A percentile compares a stretch with the other conserved stretches of the same genome.
phyloP scores from a whole-genome alignment of 2,797 vertebrate species.

The Lateolabrax maculatus region DNA sequence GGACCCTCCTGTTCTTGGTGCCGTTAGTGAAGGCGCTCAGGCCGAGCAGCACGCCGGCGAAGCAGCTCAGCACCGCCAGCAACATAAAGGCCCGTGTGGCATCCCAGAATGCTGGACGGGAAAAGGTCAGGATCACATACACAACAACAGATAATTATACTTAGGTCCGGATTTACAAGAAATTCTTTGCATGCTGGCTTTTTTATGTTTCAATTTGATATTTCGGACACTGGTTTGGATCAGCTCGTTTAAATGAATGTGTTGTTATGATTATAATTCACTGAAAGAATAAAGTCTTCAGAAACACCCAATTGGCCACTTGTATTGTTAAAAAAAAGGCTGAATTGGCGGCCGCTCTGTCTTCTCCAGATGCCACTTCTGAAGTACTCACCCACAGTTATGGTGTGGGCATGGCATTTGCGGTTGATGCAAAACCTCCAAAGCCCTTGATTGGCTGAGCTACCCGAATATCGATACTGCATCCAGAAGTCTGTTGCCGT shows the following conservation, averaged over 20 bases:
- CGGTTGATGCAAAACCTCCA: constrained; percentile 90
- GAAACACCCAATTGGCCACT: background rate
- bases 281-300: background rate
- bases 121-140: background rate
- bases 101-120: constrained; percentile 87
- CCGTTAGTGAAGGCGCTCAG: constrained; percentile 82
- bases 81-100: constrained; percentile 90
- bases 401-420: constrained; percentile 88
- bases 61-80: constrained; percentile 87
- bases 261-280: background rate
- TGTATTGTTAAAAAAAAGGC: background rate
- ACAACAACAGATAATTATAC: background rate
- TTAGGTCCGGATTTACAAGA: background rate
- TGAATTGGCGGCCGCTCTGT: background rate
- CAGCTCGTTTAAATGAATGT: background rate
- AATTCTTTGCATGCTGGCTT: background rate
- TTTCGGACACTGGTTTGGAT: background rate
- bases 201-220: background rate
- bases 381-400: constrained; percentile 85
- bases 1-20: constrained; percentile 81
- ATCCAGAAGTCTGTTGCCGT: constrained; percentile 91
- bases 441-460: constrained; percentile 88
- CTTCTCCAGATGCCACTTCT: background rate
- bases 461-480: constrained; percentile 88
- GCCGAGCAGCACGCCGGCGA: constrained; percentile 86